A percentile compares a stretch with the other conserved stretches of the same genome.
These are phyloP conservation scores for Myrmecophaga tridactyla DNA, from an alignment of 2,113 vertebrate species.

Conservation along the genomic window DNA sequence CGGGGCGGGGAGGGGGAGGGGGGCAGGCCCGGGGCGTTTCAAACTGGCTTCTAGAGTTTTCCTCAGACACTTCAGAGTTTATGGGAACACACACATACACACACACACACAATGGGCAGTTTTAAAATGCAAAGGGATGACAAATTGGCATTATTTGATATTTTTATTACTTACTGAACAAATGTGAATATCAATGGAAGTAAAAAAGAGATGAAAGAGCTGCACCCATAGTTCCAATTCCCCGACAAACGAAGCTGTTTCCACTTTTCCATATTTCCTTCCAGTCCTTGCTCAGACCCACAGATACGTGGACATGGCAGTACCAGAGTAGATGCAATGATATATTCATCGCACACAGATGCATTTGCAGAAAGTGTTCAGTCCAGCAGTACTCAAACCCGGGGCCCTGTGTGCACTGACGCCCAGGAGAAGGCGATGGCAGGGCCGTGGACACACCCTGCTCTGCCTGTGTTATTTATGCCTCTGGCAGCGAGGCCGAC, in stretches of 20 bases:
- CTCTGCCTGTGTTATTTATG: slow-evolving; percentile 74
- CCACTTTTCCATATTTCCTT: slow-evolving; percentile 22
- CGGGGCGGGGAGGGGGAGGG: not conserved
- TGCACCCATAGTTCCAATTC: not conserved
- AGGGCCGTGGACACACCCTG: slow-evolving; percentile 71
- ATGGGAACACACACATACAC: not conserved
- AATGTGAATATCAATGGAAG: not conserved
- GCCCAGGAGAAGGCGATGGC: slow-evolving; percentile 52
- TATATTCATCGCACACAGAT: slow-evolving; percentile 6
- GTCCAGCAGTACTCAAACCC: slow-evolving; percentile 39
- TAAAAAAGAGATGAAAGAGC: not conserved
- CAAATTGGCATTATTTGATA: not conserved
- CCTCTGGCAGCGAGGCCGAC: slow-evolving; percentile 75
- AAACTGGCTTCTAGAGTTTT: not conserved
- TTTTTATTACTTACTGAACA: not conserved
- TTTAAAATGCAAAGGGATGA: not conserved
- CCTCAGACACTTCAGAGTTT: not conserved
- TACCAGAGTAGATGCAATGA: not conserved
- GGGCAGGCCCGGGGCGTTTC: not conserved
- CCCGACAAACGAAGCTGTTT: not conserved
- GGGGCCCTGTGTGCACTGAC: slow-evolving; percentile 37
- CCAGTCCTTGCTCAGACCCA: not conserved
- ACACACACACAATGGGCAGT: not conserved
- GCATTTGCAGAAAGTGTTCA: not conserved
- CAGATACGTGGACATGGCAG: not conserved